Evolutionary conservation across 2,797 vertebrate genomes (phyloP), one percentile per base, ranked within the genome.

Genomic region (Mormyrus proboscirostris): DNA sequence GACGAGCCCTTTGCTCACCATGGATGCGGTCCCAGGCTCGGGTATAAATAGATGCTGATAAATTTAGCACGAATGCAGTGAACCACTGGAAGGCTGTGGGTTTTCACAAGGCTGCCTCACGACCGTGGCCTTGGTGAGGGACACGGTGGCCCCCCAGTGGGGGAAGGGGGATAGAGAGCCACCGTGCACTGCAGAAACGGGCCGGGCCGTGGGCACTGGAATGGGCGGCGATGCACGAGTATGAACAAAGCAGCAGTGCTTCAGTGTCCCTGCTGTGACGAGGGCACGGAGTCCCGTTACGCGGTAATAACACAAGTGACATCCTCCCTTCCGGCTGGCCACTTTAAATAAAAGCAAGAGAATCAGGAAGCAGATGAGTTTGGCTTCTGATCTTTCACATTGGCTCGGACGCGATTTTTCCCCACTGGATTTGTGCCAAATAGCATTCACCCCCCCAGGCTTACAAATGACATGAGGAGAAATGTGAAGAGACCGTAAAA

Each of bases 1-100:
- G 8, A 25, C 8, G 10, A 41, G 51, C 25, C 50, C 47, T 84
- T 25, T 12, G 6, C 82, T 50, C 82, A 49, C 47, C 82, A 4
- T 50, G 22, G 41, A 84, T n/a, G 5, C 14, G 25, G 22, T 49
- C 33, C 85, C 51, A 57, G 50, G 16, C 51, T 7, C 2, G 0
- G 14, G 29, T 86, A 86, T 10, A 86, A 86, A 86, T 57, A 86
- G 85, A 86, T 38, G 14, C 53, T 57, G 85, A 57, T 57, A 86
- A 86, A 86, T 86, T 55, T 86, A 86, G 85, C 53, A 86, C 12
- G 50, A 86, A 59, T 19, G 50, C 84, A 86, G 22, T n/a, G 25
- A 86, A 86, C 85, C 49, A 4, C 85, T 86, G 29, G 29, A 86
- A 51, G 38, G 51, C 33, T 86, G 51, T 50, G 51, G 50, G 85